phyloP scores from a whole-genome alignment of 2,113 vertebrate species.

The Otus sunia region DNA sequence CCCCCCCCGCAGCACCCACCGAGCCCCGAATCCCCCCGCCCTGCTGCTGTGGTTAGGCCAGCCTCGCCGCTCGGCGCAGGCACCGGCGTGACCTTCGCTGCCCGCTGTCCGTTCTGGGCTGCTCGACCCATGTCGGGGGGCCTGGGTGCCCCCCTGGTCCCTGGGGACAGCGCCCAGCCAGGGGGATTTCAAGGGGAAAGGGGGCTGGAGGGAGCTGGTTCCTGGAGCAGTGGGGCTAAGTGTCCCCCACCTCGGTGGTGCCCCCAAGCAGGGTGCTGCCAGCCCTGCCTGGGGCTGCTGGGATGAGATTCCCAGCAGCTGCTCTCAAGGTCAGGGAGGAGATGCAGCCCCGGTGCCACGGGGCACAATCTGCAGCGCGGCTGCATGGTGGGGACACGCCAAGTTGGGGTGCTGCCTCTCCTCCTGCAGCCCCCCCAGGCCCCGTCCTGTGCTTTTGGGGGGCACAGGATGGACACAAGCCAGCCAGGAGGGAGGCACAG shows the following conservation, averaged over 20 bases:
- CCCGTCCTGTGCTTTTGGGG: neutral
- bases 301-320: neutral
- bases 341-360: accelerated
- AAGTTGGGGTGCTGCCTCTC: neutral
- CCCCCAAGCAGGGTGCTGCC: accelerated
- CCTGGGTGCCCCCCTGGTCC: neutral
- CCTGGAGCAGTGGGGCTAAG: too few species aligned
- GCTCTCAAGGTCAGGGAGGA: neutral
- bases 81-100: neutral
- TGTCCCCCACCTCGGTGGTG: neutral
- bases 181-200: neutral
- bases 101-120: neutral
- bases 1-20: accelerated
- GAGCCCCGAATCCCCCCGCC: neutral
- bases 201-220: accelerated
- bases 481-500: neutral
- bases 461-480: neutral
- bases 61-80: accelerated
- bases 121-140: accelerated
- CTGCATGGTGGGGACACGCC: accelerated
- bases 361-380: neutral
- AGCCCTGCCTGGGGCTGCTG: neutral
- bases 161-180: too few species aligned
- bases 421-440: accelerated
- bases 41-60: neutral